These are phyloP conservation scores for Stegodyphus dumicola DNA, from an alignment of 1,140 invertebrate species.

Conservation along the genomic window DNA sequence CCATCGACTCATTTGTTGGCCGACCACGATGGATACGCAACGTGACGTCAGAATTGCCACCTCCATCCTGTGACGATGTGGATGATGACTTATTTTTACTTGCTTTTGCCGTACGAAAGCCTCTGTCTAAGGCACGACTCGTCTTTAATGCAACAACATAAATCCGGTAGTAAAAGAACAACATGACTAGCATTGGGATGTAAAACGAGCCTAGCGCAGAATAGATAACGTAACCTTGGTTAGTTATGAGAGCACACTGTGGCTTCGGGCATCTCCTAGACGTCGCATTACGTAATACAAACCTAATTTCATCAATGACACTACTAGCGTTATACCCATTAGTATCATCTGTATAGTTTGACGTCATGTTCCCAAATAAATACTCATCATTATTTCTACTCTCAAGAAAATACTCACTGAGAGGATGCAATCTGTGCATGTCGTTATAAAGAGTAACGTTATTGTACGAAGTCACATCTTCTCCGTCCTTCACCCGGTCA, in stretches of 20 bases:
- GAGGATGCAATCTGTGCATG: neutral
- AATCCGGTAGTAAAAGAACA: slow-evolving; percentile 96
- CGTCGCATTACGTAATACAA: neutral
- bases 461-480: slow-evolving; percentile 8
- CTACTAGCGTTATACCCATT: neutral
- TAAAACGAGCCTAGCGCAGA: slow-evolving; percentile 96
- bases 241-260: slow-evolving; percentile 88
- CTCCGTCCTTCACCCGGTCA: slow-evolving; percentile 72
- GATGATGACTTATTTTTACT: slow-evolving; percentile 65
- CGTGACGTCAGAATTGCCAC: slow-evolving; percentile 78
- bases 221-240: slow-evolving; percentile 83
- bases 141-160: slow-evolving; percentile 91
- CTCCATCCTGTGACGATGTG: slow-evolving; percentile 68
- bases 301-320: slow-evolving; percentile 6
- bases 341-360: slow-evolving; percentile 24
- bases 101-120: slow-evolving; percentile 88
- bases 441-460: neutral
- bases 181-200: slow-evolving; percentile 94
- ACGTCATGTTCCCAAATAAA: neutral
- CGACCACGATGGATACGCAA: slow-evolving; percentile 88
- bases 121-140: slow-evolving; percentile 83
- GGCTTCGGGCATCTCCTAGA: slow-evolving; percentile 45
- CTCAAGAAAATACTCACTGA: slow-evolving; percentile 9
- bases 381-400: neutral
- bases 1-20: slow-evolving; percentile 46